Conservation (phyloP, 2,888 invertebrate species). For the Sycophila texana region DNA sequence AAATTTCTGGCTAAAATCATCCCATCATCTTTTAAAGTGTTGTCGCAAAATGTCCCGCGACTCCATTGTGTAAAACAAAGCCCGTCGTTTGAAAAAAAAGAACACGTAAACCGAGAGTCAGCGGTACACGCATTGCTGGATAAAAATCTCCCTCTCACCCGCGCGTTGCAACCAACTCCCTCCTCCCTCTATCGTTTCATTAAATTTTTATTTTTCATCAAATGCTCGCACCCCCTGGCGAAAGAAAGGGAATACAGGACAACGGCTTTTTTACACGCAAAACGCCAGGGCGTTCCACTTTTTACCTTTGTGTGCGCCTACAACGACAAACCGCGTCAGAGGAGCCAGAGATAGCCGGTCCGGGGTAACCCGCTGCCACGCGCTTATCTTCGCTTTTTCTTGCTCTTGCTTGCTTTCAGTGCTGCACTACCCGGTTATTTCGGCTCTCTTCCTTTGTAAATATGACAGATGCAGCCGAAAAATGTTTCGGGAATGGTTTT, state of each 20-base stretch:
- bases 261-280: slow-evolving; percentile 40
- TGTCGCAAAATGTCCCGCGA: background rate
- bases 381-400: slow-evolving; percentile 40
- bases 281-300: slow-evolving; percentile 43
- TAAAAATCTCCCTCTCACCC: slow-evolving; percentile 8
- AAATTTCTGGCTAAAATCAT: background rate
- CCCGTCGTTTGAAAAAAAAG: slow-evolving; percentile 1
- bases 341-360: slow-evolving; percentile 11
- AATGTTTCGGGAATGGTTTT: slow-evolving; percentile 35
- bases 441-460: background rate
- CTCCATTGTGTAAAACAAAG: slow-evolving; percentile 32
- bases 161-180: background rate
- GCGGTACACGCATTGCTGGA: slow-evolving; percentile 1
- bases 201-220: slow-evolving; percentile 52
- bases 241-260: slow-evolving; percentile 9
- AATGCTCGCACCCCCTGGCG: background rate
- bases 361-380: background rate
- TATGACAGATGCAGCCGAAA: slow-evolving; percentile 23
- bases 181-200: slow-evolving; percentile 40
- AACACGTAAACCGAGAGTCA: background rate
- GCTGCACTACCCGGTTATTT: too few species aligned
- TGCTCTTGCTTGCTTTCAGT: background rate
- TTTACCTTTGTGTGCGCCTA: slow-evolving; percentile 38
- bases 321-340: slow-evolving; percentile 9
- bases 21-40: slow-evolving; percentile 10